A percentile compares a stretch with the other conserved stretches of the same genome.
phyloP scores from a whole-genome alignment of 1,140 invertebrate genomes.

The Chymomyza costata region DNA sequence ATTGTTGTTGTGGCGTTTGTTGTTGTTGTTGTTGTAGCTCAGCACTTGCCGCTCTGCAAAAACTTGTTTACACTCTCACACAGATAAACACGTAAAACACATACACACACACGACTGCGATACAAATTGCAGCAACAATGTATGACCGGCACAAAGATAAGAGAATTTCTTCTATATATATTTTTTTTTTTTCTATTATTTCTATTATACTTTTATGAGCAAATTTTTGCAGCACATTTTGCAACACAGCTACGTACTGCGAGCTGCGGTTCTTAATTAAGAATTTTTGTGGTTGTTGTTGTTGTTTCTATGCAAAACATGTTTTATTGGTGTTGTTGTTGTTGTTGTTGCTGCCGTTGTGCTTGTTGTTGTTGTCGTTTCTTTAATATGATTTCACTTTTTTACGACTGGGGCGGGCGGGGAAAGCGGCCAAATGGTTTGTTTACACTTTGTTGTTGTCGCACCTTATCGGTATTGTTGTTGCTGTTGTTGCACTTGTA shows the following conservation, averaged over 20 bases:
- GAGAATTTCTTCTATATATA: too few relatives aligned
- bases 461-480: background rate
- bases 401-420: too few relatives aligned
- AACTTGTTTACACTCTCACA: conserved; percentile 35
- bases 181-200: conserved; percentile 1
- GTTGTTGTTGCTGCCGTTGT: conserved; percentile 13
- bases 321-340: conserved; percentile 8
- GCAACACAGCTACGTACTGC: too few relatives aligned
- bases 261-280: too few relatives aligned
- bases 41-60: conserved; percentile 36
- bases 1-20: conserved; percentile 25
- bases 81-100: conserved; percentile 39
- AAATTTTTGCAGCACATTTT: background rate
- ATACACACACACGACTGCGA: conserved; percentile 15
- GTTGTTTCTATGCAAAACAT: conserved; percentile 9
- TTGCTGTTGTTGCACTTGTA: conserved; percentile 28
- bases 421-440: background rate
- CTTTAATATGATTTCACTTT: too few relatives aligned
- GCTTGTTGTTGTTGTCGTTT: conserved; percentile 6
- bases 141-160: conserved; percentile 1
- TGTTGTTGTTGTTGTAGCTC: conserved; percentile 24
- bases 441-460: background rate
- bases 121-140: conserved; percentile 27
- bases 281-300: background rate
- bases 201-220: background rate